Conservation (phyloP, 2,797 vertebrate species). For the Delichon dasypus region DNA sequence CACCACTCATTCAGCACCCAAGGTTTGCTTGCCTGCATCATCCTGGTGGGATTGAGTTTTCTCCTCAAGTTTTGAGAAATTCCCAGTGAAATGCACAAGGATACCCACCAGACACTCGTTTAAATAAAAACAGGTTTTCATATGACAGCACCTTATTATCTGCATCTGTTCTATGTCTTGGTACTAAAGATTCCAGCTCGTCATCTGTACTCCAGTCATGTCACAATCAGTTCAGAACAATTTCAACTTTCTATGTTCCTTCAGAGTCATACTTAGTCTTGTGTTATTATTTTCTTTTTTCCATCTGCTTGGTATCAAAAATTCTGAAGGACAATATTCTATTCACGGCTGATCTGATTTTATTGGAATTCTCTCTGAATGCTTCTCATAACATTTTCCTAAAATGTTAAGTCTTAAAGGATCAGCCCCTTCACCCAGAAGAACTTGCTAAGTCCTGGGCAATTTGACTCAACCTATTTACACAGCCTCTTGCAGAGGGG, state of each 20-base stretch:
- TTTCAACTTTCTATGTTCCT: not conserved
- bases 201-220: not conserved
- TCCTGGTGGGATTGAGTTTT: not conserved
- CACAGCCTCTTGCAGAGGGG: not conserved
- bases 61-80: not conserved
- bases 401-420: not conserved
- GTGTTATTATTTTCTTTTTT: not conserved
- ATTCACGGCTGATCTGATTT: not conserved
- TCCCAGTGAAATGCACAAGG: not conserved
- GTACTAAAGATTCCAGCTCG: not conserved
- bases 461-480: not conserved
- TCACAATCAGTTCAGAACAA: not conserved
- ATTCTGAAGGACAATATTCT: not conserved
- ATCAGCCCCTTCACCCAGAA: not conserved
- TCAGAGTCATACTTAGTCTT: not conserved
- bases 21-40: not conserved
- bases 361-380: not conserved
- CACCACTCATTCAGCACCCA: not conserved
- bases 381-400: not conserved
- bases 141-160: not conserved
- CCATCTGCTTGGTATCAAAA: not conserved
- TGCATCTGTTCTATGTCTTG: not conserved
- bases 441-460: not conserved
- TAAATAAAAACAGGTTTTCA: not conserved
- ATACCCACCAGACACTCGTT: not conserved